Evolutionary conservation across 23 tunicate genomes (phyloP).

Genomic region (Halocynthia roretzi): DNA sequence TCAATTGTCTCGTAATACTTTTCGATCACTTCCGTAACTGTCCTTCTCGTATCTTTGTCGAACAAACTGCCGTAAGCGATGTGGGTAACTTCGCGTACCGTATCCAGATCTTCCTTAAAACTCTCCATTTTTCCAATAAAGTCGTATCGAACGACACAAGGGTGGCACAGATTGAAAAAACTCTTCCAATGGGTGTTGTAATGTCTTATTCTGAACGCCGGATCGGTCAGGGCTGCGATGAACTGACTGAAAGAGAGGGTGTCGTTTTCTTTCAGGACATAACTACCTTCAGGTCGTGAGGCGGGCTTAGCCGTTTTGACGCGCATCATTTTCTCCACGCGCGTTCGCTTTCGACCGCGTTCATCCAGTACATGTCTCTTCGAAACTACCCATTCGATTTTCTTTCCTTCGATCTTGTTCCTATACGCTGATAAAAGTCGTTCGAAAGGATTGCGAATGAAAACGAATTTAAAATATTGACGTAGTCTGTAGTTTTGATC

Average conservation of each 20-base stretch:
- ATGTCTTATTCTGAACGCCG: conserved; percentile 4
- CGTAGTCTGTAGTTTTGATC: conserved; percentile 23
- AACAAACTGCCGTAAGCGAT: not conserved
- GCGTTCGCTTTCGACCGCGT: not conserved
- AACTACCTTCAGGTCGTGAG: not conserved
- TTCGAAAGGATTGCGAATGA: conserved; percentile 19
- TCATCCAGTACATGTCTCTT: not conserved
- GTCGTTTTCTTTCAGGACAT: not conserved
- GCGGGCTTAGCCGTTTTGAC: not conserved
- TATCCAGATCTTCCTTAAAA: conserved; percentile 10
- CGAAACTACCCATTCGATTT: not conserved
- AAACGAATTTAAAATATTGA: conserved; percentile 21
- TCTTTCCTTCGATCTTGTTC: conserved; percentile 12
- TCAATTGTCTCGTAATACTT: conserved; percentile 3
- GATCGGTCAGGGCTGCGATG: conserved; percentile 12
- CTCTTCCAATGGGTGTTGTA: conserved; percentile 25
- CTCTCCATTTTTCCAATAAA: conserved; percentile 29
- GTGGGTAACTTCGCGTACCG: not conserved
- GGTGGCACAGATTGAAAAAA: conserved; percentile 25
- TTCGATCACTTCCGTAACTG: not conserved
- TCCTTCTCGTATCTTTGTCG: not conserved
- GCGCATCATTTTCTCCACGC: not conserved
- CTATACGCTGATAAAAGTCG: conserved; percentile 17
- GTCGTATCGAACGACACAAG: conserved; percentile 34
- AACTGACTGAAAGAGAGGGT: conserved; percentile 9